A percentile compares a stretch with the other conserved stretches of the same genome.
These are phyloP conservation scores for Perognathus longimembris DNA, from an alignment of 2,113 vertebrate genomes.

Conservation along the genomic window DNA sequence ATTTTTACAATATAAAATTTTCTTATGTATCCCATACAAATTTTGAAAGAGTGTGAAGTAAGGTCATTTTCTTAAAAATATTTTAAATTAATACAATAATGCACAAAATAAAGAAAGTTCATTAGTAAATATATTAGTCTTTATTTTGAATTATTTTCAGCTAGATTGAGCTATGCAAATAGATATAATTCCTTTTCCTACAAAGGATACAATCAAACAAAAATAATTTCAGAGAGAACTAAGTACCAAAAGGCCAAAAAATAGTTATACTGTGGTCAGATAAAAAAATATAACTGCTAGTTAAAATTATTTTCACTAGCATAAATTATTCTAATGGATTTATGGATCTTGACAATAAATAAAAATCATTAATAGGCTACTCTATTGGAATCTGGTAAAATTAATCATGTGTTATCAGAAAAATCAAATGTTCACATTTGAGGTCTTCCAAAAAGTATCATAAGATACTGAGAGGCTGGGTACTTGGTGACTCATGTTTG, in stretches of 20 bases:
- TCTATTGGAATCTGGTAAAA: neutral
- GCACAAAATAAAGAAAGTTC: neutral
- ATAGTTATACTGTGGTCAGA: neutral
- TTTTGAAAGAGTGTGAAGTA: neutral
- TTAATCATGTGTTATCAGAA: neutral
- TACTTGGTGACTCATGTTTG: no score
- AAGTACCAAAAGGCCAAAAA: neutral
- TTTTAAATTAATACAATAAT: constrained; percentile 42
- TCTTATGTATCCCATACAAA: neutral
- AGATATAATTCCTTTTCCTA: neutral
- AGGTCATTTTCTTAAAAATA: constrained; percentile 24
- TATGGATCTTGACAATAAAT: neutral
- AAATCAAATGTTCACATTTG: neutral
- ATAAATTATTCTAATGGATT: neutral
- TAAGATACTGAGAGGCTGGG: neutral
- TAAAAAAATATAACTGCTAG: neutral
- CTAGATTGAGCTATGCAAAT: neutral
- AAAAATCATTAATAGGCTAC: neutral
- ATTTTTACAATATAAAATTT: constrained; percentile 17
- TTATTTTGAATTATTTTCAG: neutral
- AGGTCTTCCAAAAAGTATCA: neutral
- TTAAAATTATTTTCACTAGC: neutral
- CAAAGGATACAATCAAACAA: neutral
- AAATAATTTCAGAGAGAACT: constrained; percentile 16
- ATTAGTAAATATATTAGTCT: neutral